A percentile compares a stretch with the other conserved stretches of the same genome.
These are phyloP conservation scores for Octodon degus DNA, from an alignment of 2,113 vertebrate species.

Conservation along the genomic window DNA sequence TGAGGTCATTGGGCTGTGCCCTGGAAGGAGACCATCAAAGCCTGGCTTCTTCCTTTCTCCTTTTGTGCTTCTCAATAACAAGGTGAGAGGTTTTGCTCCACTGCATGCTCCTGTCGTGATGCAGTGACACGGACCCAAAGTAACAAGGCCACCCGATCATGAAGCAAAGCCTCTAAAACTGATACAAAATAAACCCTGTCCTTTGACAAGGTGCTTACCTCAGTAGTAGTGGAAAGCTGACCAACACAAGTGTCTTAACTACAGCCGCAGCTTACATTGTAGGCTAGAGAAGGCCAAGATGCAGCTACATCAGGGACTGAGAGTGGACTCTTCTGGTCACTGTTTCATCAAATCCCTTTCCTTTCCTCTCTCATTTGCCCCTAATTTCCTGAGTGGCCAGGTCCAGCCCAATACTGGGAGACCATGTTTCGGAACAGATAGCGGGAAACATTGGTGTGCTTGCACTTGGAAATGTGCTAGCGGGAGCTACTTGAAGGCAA, in stretches of 20 bases:
- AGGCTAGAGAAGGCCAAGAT: no score
- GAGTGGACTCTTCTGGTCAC: background rate
- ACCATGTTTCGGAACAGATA: background rate
- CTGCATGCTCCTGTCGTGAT: background rate
- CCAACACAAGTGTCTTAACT: background rate
- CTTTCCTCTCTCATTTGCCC: constrained; percentile 2
- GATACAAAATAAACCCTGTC: background rate
- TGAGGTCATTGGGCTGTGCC: background rate
- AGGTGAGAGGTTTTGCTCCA: background rate
- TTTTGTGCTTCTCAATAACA: background rate
- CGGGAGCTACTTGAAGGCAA: background rate
- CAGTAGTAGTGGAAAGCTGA: background rate
- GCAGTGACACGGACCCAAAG: background rate
- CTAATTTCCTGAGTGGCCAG: background rate
- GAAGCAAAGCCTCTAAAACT: background rate
- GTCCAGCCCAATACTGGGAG: background rate
- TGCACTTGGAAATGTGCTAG: background rate
- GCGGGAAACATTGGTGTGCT: background rate
- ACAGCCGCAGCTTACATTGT: background rate
- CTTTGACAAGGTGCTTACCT: background rate
- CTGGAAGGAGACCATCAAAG: background rate
- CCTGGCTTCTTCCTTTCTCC: background rate
- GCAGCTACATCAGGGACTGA: background rate
- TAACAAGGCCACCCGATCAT: background rate
- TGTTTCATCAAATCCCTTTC: background rate